Base-by-base conservation (phyloP, 2,113 vertebrate genomes). In the Gulo gulo region DNA sequence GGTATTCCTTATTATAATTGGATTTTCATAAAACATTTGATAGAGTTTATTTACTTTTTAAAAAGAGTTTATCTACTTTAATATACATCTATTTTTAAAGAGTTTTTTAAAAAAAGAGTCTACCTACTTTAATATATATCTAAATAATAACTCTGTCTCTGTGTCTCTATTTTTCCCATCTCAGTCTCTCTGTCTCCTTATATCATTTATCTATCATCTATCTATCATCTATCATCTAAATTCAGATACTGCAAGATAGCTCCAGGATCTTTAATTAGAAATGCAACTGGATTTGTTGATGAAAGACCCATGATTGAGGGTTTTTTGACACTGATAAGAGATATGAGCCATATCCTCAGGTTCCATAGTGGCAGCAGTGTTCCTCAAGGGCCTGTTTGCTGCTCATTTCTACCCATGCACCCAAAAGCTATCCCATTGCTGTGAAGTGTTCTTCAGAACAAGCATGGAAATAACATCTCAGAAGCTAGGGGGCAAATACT, bases 291-390 rank as follows among this genome's bases (percentile, higher is more conserved):
- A 10, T 80, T 88, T 78, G 39, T 47, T 87, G 47, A 71, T 69
- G n/a, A 79, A 96, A 96, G 57, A 83, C 67, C 78, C 91, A 87
- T 55, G 7, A 65, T 39, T 91, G 18, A 26, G 18, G 29, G 4
- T 97, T 95, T 87, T 87, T 45, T 97, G 84, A 81, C 42, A 57
- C 80, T 96, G 55, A 65, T 36, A 93, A 83, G 79, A 82, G 91
- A 29, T 39, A 11, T 24, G 8, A 85, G 11, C 34, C 83, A 94
- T 85, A 91, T 78, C 85, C 9, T 92, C 29, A 34, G 63, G 65
- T 85, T 95, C 61, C 45, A 16, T 36, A 78, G 7, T 67, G 88
- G 23, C 71, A 65, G 39, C 29, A 16, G 42, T 20, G 39, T 34
- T 18, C 39, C 42, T 45, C 67, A 8, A 82, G 63, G 24, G 4